Conservation (phyloP, 2,113 vertebrate species). For the Propithecus coquereli region DNA sequence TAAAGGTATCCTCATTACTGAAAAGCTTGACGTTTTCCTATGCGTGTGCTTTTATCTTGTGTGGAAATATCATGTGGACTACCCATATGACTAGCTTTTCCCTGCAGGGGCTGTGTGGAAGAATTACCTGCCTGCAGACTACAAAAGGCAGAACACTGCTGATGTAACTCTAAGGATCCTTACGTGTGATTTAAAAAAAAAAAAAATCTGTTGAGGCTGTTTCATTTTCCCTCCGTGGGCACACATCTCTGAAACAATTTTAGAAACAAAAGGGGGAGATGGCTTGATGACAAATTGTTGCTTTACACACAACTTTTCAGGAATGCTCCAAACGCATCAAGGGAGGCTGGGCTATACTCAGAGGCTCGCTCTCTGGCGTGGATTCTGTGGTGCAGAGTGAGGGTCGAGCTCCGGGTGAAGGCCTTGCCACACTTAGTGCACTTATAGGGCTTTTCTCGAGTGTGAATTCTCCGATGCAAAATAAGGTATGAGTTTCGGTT, state of each 20-base stretch:
- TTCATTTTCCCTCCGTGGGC: slow-evolving; percentile 10
- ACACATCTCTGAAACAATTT: slow-evolving; percentile 53
- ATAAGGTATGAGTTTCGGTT: slow-evolving; percentile 78
- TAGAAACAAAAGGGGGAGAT: slow-evolving; percentile 52
- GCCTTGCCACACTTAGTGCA: slow-evolving; percentile 76
- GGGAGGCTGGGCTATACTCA: slow-evolving; percentile 69
- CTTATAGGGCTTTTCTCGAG: slow-evolving; percentile 75
- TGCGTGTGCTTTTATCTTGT: slow-evolving; percentile 9
- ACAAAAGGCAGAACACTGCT: slow-evolving; percentile 43
- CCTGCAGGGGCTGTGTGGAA: background rate
- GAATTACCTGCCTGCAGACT: background rate
- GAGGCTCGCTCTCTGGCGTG: slow-evolving; percentile 70
- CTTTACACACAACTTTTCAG: slow-evolving; percentile 73
- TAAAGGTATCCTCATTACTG: slow-evolving; percentile 1
- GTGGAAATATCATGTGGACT: background rate
- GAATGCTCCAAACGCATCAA: slow-evolving; percentile 72
- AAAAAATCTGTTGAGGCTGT: slow-evolving; percentile 12
- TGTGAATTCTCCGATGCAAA: slow-evolving; percentile 75
- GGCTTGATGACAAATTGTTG: slow-evolving; percentile 12
- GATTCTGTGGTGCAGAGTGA: slow-evolving; percentile 76
- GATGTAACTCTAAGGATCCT: slow-evolving; percentile 52
- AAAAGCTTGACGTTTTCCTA: background rate
- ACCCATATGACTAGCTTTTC: background rate
- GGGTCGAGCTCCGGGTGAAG: slow-evolving; percentile 74
- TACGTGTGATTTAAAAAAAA: background rate